A percentile compares a stretch with the other conserved stretches of the same genome.
phyloP scores from a whole-genome alignment of 2,888 invertebrate species.

The Torymus aiolomorphi region DNA sequence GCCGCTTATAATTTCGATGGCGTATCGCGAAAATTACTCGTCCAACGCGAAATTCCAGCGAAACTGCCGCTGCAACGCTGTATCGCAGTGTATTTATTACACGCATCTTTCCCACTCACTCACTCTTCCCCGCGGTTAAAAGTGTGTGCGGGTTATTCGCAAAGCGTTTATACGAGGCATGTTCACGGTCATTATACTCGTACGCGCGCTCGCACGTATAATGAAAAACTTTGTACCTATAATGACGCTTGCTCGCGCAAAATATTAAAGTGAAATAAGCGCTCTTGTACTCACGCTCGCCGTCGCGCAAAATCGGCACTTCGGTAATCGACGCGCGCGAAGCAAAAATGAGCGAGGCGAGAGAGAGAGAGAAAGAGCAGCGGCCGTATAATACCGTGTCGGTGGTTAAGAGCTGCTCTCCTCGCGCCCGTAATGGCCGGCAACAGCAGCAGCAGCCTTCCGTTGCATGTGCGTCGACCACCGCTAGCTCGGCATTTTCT shows the following conservation, averaged over 20 bases:
- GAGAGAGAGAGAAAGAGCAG: constrained; percentile 14
- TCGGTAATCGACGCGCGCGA: constrained; percentile 33
- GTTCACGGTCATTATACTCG: constrained; percentile 42
- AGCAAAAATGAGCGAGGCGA: constrained; percentile 9
- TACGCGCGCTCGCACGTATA: constrained; percentile 40
- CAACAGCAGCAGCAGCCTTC: constrained; percentile 4
- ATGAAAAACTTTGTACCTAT: constrained; percentile 58
- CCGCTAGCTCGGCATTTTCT: background rate
- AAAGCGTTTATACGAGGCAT: constrained; percentile 30
- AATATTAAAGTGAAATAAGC: constrained; percentile 53
- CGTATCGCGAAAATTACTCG: constrained; percentile 34
- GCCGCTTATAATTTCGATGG: constrained; percentile 21
- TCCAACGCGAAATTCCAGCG: constrained; percentile 34
- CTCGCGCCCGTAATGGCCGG: constrained; percentile 28
- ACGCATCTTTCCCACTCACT: background rate
- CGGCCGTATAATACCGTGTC: constrained; percentile 45
- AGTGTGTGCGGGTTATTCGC: constrained; percentile 10
- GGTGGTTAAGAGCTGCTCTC: constrained; percentile 47
- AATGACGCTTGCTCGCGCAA: constrained; percentile 44
- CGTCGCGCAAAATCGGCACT: constrained; percentile 49
- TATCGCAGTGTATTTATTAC: constrained; percentile 38
- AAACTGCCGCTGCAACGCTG: constrained; percentile 15
- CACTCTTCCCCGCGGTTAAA: background rate
- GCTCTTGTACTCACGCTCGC: background rate
- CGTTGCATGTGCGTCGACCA: background rate